These are phyloP conservation scores for Ophioderma brevispina DNA, from an alignment of 35 echinoderm and acorn worm species.

Conservation along the genomic window DNA sequence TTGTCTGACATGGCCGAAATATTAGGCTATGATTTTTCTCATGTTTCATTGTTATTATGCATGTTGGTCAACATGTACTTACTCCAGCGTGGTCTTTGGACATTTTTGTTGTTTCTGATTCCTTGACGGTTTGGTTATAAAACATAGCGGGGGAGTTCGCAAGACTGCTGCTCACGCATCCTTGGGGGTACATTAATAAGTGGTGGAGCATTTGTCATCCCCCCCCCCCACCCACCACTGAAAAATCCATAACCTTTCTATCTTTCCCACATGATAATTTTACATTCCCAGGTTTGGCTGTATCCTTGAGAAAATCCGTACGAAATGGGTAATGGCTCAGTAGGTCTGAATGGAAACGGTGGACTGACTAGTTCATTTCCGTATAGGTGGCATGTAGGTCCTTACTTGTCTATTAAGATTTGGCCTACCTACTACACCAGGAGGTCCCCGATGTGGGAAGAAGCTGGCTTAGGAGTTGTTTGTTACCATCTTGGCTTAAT, in stretches of 20 bases:
- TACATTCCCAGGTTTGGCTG: not conserved
- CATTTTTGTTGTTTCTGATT: constrained; percentile 7
- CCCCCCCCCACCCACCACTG: too few relatives aligned
- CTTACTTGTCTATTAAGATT: not conserved
- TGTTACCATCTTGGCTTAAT: constrained; percentile 72
- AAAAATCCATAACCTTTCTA: not conserved
- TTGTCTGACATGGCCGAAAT: constrained; percentile 59
- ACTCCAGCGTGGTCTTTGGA: not conserved
- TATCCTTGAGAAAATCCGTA: not conserved
- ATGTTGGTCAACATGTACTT: constrained; percentile 13
- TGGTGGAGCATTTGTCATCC: not conserved
- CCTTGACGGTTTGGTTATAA: constrained; percentile 23
- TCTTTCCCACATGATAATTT: not conserved
- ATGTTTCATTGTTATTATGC: constrained; percentile 84
- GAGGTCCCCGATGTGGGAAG: not conserved
- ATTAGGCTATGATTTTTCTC: constrained; percentile 57
- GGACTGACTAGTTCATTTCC: not conserved
- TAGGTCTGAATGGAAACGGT: not conserved
- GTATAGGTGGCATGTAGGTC: not conserved
- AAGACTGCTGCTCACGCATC: not conserved
- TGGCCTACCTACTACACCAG: not conserved
- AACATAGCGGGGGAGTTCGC: not conserved
- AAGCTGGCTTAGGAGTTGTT: not conserved
- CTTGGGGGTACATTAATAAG: not conserved
- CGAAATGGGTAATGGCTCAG: not conserved